Percentiles rank a stretch among this genome's conserved stretches.
Conservation (phyloP, 2,113 vertebrate species). For the Prunella fulvescens region DNA sequence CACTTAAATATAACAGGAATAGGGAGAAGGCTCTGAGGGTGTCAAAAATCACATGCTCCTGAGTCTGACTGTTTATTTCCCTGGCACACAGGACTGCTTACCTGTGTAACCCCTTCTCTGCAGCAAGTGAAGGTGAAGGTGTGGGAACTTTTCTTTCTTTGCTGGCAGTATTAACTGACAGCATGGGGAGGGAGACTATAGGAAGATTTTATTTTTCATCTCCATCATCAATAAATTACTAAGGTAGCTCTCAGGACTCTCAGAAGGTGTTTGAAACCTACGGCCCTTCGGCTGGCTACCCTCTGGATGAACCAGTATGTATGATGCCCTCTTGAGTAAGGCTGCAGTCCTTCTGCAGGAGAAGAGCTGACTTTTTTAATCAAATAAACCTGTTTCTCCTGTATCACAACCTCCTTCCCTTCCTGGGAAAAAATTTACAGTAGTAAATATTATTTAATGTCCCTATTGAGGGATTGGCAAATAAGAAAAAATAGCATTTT, state of each 20-base stretch:
- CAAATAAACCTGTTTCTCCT: neutral
- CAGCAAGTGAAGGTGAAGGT: neutral
- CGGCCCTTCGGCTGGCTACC: neutral
- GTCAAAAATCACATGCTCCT: neutral
- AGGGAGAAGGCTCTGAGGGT: neutral
- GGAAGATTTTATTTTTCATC: neutral
- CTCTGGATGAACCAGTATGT: neutral
- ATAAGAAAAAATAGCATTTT: conserved; percentile 27
- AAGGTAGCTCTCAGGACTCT: neutral
- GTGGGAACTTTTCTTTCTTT: neutral
- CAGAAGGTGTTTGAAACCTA: neutral
- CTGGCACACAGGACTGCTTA: neutral
- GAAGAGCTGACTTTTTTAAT: neutral
- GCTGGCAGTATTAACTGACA: neutral
- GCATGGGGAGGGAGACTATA: neutral
- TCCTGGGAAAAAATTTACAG: neutral
- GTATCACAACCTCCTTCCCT: neutral
- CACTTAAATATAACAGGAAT: neutral
- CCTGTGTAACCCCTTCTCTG: neutral
- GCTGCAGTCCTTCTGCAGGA: neutral
- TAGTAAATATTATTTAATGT: conserved; percentile 16
- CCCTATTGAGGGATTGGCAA: neutral
- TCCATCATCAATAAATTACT: neutral
- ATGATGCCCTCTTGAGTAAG: neutral
- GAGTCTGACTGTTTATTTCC: neutral